These are phyloP conservation scores for Littorina saxatilis DNA, from an alignment of 1,140 invertebrate species.

Conservation along the genomic window DNA sequence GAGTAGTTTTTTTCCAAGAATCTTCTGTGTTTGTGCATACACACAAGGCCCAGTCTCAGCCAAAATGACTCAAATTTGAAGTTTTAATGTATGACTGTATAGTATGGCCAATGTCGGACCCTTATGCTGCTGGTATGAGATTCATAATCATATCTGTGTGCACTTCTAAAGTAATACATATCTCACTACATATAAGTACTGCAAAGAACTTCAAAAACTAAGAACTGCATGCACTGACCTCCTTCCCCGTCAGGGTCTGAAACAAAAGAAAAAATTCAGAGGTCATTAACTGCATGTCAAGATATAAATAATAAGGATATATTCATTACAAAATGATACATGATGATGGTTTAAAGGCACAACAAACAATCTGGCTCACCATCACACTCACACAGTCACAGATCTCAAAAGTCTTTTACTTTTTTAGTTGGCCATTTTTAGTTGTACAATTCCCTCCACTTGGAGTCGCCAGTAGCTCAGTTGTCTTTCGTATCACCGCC, in stretches of 20 bases:
- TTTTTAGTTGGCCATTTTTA: too few species aligned
- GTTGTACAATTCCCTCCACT: too few species aligned
- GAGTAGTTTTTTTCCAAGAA: too few species aligned
- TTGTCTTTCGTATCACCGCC: too few species aligned
- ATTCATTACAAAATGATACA: background rate
- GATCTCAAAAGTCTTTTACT: background rate
- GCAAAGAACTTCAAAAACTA: background rate
- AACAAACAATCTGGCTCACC: background rate
- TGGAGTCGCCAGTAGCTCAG: too few species aligned
- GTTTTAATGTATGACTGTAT: background rate
- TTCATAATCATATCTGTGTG: background rate
- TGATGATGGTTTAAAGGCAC: background rate
- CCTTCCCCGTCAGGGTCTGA: conserved; percentile 65
- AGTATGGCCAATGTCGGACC: background rate
- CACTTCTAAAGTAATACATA: background rate
- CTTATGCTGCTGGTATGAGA: background rate
- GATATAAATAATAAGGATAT: background rate
- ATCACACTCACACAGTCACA: too few species aligned
- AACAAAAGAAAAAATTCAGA: conserved; percentile 36
- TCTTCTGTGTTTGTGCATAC: too few species aligned
- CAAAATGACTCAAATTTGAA: too few species aligned
- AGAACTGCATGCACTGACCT: conserved; percentile 49
- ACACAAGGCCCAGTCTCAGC: too few species aligned
- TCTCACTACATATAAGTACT: background rate
- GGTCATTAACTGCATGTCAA: background rate